phyloP scores from a whole-genome alignment of 2,888 invertebrate species.

The Coleophora flavipennella region DNA sequence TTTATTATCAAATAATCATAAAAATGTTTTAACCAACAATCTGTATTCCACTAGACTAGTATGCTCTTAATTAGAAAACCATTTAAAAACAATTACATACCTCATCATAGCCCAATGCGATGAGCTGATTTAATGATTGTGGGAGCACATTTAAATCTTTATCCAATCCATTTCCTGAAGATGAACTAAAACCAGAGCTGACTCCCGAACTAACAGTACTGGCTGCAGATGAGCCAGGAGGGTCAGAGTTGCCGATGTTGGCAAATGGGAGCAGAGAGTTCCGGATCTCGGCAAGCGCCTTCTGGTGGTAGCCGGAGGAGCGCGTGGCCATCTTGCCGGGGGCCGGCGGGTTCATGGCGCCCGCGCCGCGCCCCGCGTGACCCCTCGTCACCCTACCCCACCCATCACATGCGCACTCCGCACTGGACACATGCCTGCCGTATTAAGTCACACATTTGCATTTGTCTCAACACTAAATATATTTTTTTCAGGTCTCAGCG shows the following conservation, averaged over 20 bases:
- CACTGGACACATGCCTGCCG: conserved; percentile 37
- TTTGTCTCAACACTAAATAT: neutral
- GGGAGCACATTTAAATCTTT: conserved; percentile 77
- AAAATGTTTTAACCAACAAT: neutral
- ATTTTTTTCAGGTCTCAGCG: neutral
- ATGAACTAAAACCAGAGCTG: conserved; percentile 75
- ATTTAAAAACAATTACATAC: conserved; percentile 40
- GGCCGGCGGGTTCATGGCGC: conserved; percentile 77
- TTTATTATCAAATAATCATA: too few species aligned
- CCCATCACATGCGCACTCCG: conserved; percentile 59
- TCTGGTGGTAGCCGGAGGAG: conserved; percentile 87
- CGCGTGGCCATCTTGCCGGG: conserved; percentile 77
- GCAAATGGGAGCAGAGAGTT: conserved; percentile 87
- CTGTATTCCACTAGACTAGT: neutral
- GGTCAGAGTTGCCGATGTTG: conserved; percentile 74
- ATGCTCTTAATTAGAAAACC: neutral
- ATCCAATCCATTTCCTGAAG: conserved; percentile 71
- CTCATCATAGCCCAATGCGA: conserved; percentile 83
- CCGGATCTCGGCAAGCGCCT: conserved; percentile 89
- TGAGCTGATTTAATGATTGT: conserved; percentile 77
- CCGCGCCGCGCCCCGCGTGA: conserved; percentile 31
- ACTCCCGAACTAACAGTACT: conserved; percentile 78
- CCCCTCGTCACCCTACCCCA: conserved; percentile 70
- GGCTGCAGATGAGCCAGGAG: conserved; percentile 81
- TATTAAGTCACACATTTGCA: neutral